phyloP scores from a whole-genome alignment of 2,888 invertebrate species.

The Fragum fragum region DNA sequence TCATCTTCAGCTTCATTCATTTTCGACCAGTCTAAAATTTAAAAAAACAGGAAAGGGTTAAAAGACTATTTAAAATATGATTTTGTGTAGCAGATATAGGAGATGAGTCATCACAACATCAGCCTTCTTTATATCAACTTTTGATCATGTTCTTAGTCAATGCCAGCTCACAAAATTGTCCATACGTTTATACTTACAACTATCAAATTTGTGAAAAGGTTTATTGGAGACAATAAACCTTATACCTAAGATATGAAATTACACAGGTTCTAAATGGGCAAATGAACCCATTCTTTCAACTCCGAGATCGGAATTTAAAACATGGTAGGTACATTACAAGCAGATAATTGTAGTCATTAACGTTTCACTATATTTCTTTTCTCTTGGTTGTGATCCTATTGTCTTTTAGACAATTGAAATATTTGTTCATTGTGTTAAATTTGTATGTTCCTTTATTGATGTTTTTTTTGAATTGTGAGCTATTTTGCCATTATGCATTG shows the following conservation, averaged over 20 bases:
- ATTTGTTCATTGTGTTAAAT: constrained; percentile 5
- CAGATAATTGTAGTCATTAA: constrained; percentile 2
- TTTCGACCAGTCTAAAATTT: no score
- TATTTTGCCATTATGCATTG: constrained; percentile 8
- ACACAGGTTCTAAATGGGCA: constrained; percentile 11
- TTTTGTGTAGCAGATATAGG: no score
- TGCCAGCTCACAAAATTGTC: no score
- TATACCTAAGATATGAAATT: constrained; percentile 27
- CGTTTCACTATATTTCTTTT: constrained; percentile 15
- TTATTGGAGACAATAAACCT: constrained; percentile 21
- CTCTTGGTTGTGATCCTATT: constrained; percentile 11
- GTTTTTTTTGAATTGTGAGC: constrained; percentile 12
- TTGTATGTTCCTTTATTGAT: not conserved
- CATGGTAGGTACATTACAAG: constrained; percentile 22
- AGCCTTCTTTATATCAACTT: no score
- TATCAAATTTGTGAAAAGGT: constrained; percentile 2
- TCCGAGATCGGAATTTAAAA: constrained; percentile 23
- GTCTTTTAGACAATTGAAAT: constrained; percentile 18
- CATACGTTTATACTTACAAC: no score
- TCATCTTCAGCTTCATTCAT: no score
- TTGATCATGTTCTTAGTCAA: no score
- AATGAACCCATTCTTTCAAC: constrained; percentile 16
- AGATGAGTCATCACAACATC: no score
- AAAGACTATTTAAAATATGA: no score
- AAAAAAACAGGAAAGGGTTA: no score